Percentiles rank a stretch among this genome's conserved stretches.
phyloP scores from a whole-genome alignment of 1,140 invertebrate species.

The Callitettix versicolor region DNA sequence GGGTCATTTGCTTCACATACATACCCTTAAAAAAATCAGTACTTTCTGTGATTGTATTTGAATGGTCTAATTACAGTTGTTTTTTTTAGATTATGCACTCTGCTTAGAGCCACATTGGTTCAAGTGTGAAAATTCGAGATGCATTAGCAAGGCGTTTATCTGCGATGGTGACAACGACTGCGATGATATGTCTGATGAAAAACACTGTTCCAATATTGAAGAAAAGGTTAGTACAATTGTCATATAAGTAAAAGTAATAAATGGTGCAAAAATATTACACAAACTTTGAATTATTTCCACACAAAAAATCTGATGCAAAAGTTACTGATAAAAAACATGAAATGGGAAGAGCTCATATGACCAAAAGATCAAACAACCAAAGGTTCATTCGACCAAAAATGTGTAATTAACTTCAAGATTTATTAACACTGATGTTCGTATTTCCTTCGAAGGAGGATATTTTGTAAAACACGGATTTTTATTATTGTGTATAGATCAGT shows the following conservation, averaged over 20 bases:
- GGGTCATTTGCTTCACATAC: no score
- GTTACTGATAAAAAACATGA: neutral
- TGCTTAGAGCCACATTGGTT: constrained; percentile 32
- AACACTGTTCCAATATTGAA: constrained; percentile 42
- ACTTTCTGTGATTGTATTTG: no score
- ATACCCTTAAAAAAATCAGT: no score
- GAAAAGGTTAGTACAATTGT: constrained; percentile 3
- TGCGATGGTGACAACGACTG: constrained; percentile 42
- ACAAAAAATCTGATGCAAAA: neutral
- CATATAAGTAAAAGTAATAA: neutral
- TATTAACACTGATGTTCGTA: no score
- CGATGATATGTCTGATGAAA: constrained; percentile 36
- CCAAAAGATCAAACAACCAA: no score
- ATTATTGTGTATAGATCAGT: no score
- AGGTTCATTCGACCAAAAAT: no score
- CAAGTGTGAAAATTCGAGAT: constrained; percentile 36
- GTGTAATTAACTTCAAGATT: no score
- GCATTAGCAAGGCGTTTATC: constrained; percentile 35
- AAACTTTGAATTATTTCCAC: neutral
- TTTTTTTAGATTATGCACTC: constrained; percentile 22
- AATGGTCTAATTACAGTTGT: no score
- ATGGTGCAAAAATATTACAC: neutral
- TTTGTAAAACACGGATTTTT: no score
- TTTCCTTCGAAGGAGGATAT: no score
- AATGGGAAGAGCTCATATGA: no score